phyloP scores from a whole-genome alignment of 1,140 invertebrate genomes.

The Lepidurus apus region DNA sequence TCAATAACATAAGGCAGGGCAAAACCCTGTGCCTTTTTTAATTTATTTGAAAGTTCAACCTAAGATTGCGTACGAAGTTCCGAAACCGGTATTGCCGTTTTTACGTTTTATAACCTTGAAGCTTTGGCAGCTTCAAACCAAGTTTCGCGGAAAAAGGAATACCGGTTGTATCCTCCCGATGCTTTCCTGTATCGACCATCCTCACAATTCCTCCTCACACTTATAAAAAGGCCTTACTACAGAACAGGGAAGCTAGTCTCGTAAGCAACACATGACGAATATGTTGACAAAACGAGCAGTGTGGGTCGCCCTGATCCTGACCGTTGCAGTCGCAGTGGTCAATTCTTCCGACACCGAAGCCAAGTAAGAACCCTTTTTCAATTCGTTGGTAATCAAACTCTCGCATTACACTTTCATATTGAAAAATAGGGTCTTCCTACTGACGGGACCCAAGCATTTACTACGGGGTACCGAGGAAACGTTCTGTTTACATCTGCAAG shows the following conservation, averaged over 20 bases:
- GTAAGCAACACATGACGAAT: not conserved
- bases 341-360: not conserved
- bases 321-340: not conserved
- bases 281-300: not conserved
- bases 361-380: not conserved
- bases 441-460: slow-evolving; percentile 47
- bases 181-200: no score
- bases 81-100: no score
- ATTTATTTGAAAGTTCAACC: no score
- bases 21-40: no score
- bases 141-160: no score
- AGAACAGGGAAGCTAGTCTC: not conserved
- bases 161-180: no score
- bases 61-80: no score
- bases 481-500: slow-evolving; percentile 47
- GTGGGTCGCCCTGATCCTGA: not conserved
- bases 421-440: slow-evolving; percentile 44
- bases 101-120: no score
- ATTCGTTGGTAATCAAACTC: not conserved
- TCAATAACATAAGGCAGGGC: no score
- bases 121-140: no score
- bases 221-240: not conserved
- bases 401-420: not conserved
- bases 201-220: no score
- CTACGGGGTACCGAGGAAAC: slow-evolving; percentile 45